Percentiles rank a stretch among this genome's conserved stretches.
Evolutionary conservation across 2,113 vertebrate species (phyloP).

Genomic region (Microcebus jonahi): DNA sequence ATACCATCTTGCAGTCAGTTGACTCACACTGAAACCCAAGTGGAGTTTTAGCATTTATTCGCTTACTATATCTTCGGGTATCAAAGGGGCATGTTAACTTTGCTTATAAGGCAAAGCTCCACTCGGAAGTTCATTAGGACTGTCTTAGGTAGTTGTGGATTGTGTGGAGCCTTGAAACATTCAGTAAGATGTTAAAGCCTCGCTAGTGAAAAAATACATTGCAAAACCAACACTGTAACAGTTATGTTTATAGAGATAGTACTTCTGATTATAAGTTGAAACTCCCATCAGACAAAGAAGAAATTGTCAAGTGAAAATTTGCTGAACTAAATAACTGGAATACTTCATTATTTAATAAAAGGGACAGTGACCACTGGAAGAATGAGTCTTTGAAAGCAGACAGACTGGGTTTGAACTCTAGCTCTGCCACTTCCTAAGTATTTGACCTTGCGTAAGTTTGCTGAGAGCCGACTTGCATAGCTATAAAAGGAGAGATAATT

Average conservation of each 20-base stretch:
- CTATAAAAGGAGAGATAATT: neutral
- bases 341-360: neutral
- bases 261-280: neutral
- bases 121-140: neutral
- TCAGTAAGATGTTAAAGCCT: neutral
- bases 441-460: neutral
- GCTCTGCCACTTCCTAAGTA: neutral
- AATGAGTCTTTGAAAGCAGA: slow-evolving; percentile 15
- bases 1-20: neutral
- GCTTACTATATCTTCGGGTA: neutral
- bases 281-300: neutral
- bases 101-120: neutral
- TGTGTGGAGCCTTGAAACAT: neutral
- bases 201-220: neutral
- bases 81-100: neutral
- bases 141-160: neutral
- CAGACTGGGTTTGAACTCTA: neutral
- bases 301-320: neutral
- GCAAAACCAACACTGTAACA: neutral
- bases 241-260: neutral
- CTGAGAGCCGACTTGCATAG: neutral
- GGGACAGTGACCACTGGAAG: neutral
- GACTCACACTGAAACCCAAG: neutral
- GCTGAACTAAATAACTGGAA: neutral
- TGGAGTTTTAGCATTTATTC: neutral